These are phyloP conservation scores for Urocolius indicus DNA, from an alignment of 2,113 vertebrate species.

Conservation along the genomic window DNA sequence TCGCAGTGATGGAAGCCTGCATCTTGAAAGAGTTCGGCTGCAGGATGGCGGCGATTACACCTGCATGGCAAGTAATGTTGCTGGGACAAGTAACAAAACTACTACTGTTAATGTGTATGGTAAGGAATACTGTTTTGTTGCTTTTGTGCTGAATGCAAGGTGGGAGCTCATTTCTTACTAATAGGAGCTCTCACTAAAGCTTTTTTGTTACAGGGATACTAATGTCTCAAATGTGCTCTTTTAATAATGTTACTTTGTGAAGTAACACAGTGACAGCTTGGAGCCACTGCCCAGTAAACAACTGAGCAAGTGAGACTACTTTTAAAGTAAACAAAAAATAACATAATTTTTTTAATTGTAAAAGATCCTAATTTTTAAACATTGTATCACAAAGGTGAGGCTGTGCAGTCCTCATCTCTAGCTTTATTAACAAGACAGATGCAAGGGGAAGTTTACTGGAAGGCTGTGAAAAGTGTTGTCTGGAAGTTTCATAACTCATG, in stretches of 20 bases:
- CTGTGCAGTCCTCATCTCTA: conserved; percentile 7
- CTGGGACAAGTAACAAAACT: conserved; percentile 87
- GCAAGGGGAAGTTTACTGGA: neutral
- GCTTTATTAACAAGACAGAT: neutral
- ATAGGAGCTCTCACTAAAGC: neutral
- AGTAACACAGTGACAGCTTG: fast-evolving
- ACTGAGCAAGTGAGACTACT: neutral
- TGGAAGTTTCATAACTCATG: conserved; percentile 15
- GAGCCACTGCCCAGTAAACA: neutral
- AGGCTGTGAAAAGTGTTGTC: neutral
- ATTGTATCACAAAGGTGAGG: neutral
- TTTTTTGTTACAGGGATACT: neutral
- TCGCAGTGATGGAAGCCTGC: conserved; percentile 91
- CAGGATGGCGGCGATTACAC: conserved; percentile 89
- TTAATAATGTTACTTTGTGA: fast-evolving
- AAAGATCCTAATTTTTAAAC: neutral
- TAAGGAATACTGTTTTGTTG: conserved; percentile 50
- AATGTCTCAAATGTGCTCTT: fast-evolving
- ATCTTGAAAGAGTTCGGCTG: conserved; percentile 88
- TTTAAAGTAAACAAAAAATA: neutral
- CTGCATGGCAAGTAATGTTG: conserved; percentile 88
- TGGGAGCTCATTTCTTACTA: neutral
- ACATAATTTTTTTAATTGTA: neutral
- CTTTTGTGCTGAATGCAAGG: neutral
- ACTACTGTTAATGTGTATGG: conserved; percentile 86